Base-by-base conservation (phyloP, 2,888 invertebrate genomes). In the Orthosia incerta region DNA sequence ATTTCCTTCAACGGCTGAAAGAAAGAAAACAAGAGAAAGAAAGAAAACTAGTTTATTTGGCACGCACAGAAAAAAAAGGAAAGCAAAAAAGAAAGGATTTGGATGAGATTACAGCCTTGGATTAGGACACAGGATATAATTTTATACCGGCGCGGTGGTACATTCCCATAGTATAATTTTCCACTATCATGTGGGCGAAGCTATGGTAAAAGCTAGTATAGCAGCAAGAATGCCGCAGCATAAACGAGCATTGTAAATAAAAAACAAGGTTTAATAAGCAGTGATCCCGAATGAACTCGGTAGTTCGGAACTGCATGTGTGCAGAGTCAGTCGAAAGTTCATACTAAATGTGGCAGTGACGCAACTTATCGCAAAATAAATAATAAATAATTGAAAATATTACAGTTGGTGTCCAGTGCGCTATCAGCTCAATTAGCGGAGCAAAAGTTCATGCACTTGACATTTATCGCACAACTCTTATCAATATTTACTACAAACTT, bases 361-460 rank as follows among this genome's bases (percentile, higher is more conserved):
- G 74, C 56, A 80, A 71, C 12, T 55, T 65, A 61, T 75, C 60
- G 39, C 50, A 18, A 56, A 59, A 72, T 62, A 76, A 73, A 77
- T 71, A 68, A 70, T 68, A 59, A 65, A 62, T 59, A 68, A 63
- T 72, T 74, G 57, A 71, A 76, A 76, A 80, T 70, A 82, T 74
- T 64, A 71, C 62, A 62, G 79, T 78, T 80, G 64, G 65, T 76
- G 60, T 39, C 62, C 66, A 50, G 65, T 68, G 15, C 78, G 63
- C 76, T 86, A 87, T 86, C 87, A 67, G 20, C 63, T 79, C 78
- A 82, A 87, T 85, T 87, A 78, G 74, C 73, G 76, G 76, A 83
- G 78, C 86, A 82, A 86, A 82, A 89, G 88, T 89, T 88, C 88
- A 89, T 86, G 88, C 81, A 87, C 89, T 89, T 90, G 89, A 90